Percentiles rank a stretch among this genome's conserved stretches.
These are phyloP conservation scores for Thereva nobilitata DNA, from an alignment of 2,888 invertebrate species.

Conservation along the genomic window DNA sequence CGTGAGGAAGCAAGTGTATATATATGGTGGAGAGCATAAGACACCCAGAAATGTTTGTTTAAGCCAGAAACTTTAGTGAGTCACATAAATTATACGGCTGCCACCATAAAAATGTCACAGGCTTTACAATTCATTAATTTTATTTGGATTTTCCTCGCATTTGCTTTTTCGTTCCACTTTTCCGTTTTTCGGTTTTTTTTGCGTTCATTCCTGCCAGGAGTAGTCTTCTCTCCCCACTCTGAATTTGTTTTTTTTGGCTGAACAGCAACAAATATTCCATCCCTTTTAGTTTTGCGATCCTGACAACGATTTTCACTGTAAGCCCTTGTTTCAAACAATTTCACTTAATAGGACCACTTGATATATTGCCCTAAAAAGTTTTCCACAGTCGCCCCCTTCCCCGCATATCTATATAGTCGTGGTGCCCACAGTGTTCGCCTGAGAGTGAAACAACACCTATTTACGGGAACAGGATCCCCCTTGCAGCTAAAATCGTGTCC, in stretches of 20 bases:
- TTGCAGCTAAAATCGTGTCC: too few relatives aligned
- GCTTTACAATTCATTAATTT: constrained; percentile 37
- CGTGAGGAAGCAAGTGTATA: too few relatives aligned
- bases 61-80: constrained; percentile 32
- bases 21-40: too few relatives aligned
- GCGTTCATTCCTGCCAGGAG: neutral
- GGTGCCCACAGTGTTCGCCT: too few relatives aligned
- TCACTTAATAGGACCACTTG: constrained; percentile 31
- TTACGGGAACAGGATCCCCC: too few relatives aligned
- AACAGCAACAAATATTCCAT: too few relatives aligned
- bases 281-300: too few relatives aligned
- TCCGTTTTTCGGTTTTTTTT: constrained; percentile 15
- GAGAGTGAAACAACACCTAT: too few relatives aligned
- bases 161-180: constrained; percentile 11
- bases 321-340: constrained; percentile 32
- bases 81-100: constrained; percentile 31
- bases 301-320: constrained; percentile 27
- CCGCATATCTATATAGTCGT: neutral
- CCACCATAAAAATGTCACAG: constrained; percentile 37
- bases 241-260: too few relatives aligned
- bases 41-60: constrained; percentile 17
- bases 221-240: too few relatives aligned
- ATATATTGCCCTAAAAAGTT: constrained; percentile 30
- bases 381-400: neutral
- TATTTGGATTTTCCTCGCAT: constrained; percentile 36